Conservation (phyloP, 2,797 vertebrate genomes). For the Tarsius wallacei region DNA sequence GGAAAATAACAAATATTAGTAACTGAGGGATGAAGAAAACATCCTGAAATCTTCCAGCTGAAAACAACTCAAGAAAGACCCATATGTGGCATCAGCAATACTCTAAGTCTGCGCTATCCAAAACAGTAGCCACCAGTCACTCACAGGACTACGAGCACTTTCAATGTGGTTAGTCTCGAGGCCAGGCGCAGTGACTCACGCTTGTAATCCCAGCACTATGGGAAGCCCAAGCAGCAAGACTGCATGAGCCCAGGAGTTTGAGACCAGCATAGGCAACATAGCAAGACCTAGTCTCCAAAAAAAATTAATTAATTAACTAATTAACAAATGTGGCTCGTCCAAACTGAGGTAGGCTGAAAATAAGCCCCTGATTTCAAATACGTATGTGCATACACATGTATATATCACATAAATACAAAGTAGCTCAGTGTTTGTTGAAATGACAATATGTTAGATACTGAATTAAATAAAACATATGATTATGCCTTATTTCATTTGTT, state of each 20-base stretch:
- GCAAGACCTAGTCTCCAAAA: too few relatives aligned
- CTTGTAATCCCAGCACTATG: too few relatives aligned
- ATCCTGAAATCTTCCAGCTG: constrained; percentile 5
- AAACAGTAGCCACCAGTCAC: background rate
- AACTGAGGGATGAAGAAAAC: background rate
- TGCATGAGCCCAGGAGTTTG: too few relatives aligned
- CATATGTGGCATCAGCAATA: constrained; percentile 31
- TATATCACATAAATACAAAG: background rate
- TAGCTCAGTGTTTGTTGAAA: constrained; percentile 19
- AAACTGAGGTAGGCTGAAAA: background rate
- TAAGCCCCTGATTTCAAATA: constrained; percentile 38
- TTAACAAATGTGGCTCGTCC: background rate
- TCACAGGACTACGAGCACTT: background rate
- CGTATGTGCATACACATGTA: background rate
- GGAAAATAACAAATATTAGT: background rate
- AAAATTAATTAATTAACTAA: too few relatives aligned
- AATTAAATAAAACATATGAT: constrained; percentile 39
- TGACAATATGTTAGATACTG: background rate
- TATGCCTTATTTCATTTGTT: background rate
- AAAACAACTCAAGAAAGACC: constrained; percentile 30
- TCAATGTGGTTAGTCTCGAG: background rate
- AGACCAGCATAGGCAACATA: too few relatives aligned
- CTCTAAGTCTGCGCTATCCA: background rate
- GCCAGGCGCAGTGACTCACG: too few relatives aligned
- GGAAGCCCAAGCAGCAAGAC: too few relatives aligned